A percentile compares a stretch with the other conserved stretches of the same genome.
Evolutionary conservation across 2,797 vertebrate species (phyloP).

Genomic region (Denticeps clupeoides): DNA sequence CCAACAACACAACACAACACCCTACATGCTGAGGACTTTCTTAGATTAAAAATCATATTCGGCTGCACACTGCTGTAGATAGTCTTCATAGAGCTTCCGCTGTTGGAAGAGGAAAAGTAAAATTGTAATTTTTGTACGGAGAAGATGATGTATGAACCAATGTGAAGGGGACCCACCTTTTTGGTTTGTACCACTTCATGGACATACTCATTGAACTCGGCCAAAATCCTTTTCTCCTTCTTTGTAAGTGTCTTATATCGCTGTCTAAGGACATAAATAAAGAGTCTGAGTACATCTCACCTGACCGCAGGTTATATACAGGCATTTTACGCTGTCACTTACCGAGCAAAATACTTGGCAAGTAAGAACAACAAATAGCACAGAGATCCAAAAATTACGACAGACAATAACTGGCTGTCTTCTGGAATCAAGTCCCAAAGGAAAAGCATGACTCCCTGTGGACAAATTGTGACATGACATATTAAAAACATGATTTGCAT

Average conservation of each 20-base stretch:
- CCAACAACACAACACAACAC: not conserved
- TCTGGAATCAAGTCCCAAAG: constrained; percentile 67
- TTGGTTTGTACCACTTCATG: constrained; percentile 57
- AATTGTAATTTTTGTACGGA: no score
- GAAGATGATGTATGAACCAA: no score
- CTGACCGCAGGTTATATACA: no score
- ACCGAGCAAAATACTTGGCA: constrained; percentile 60
- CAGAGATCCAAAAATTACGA: constrained; percentile 48
- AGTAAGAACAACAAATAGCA: constrained; percentile 60
- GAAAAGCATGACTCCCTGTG: constrained; percentile 50
- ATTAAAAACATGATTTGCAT: not conserved
- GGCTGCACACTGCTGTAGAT: constrained; percentile 62
- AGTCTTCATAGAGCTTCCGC: constrained; percentile 61
- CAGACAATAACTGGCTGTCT: constrained; percentile 57
- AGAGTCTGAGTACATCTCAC: no score
- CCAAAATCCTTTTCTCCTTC: constrained; percentile 59
- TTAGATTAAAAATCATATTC: constrained; percentile 58
- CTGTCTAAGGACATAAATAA: constrained; percentile 33
- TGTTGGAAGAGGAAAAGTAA: no score
- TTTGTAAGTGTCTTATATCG: constrained; percentile 54
- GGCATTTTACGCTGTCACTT: no score
- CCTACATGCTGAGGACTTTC: not conserved
- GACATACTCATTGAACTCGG: constrained; percentile 54
- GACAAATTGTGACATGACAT: constrained; percentile 13
- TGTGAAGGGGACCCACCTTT: no score